Evolutionary conservation across 2,888 invertebrate species (phyloP), one percentile per base, ranked within the genome.

Genomic region (Marasmarcha lunaedactyla): DNA sequence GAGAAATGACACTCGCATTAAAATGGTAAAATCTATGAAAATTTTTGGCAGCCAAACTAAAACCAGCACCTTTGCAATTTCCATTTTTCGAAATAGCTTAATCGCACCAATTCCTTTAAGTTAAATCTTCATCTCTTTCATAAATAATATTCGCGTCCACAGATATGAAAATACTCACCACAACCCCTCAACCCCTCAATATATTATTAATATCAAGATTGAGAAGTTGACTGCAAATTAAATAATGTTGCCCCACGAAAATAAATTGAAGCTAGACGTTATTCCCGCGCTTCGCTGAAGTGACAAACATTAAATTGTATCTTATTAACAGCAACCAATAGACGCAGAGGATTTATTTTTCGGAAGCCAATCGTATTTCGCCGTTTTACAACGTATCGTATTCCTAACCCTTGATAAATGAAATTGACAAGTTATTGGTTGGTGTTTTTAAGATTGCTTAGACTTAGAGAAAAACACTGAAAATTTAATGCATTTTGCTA

Each of bases 241-340:
- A 71, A 81, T 81, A 71, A 77, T 50, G 53, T 56, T 64, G 68
- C 72, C 74, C 69, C 59, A 30, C 63, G 57, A 58, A 71, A 73
- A 70, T 73, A 77, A 74, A 79, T 81, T 79, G 77, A 72, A 64
- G n/a, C 30, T 30, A 30, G 30, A 30, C 30, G 30, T 30, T n/a
- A 30, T 30, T 30, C 30, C 11, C 11, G 9, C 30, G 30, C 30
- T 30, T 10, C 30, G 39, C 36, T 59, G 63, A 65, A 69, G 67
- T 72, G 73, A 73, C 68, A 77, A 76, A 79, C 76, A 79, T 77
- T 76, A 73, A 76, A 76, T 77, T 76, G 72, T 65, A 77, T 79
- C 72, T 69, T 54, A 57, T 70, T 69, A 63, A 63, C 59, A 60
- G 54, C 62, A 45, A 54, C 81, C 78, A 78, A 79, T 78, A 53